Evolutionary conservation across 2,888 invertebrate species (phyloP), one percentile per base, ranked within the genome.

Genomic region (Mesorhabditis spiculigera): DNA sequence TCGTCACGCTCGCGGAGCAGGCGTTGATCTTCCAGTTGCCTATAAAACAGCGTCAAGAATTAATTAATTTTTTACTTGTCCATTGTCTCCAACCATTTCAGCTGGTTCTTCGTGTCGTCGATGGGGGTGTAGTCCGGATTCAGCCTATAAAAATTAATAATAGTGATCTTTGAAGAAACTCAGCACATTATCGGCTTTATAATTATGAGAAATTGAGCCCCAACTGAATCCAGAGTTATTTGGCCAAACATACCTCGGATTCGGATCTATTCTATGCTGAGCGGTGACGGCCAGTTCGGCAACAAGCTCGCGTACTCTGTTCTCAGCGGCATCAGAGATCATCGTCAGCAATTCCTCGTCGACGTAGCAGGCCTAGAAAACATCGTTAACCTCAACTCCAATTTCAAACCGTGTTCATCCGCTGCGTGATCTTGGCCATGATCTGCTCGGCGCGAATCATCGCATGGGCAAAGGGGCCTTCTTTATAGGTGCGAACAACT

Each of bases 281-380:
- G 96, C 93, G 86, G 94, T 92, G 80, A 93, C 91, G 67, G 94
- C 92, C 81, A 97, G 90, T 87, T 94, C 94, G 88, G 94, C 94
- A 66, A 95, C 90, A 78, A 96, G 87, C 87, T 91, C 93, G 88
- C 94, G 93, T 77, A 98, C 90, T 81, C 94, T 90, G 87, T 95
- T 95, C 87, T 97, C 94, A 42, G 93, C 91, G 5, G 95, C 96
- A 87, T 96, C 95, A 67, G 94, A 94, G 82, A 97, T 90, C 71
- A 95, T 89, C 41, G 92, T 91, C 2, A 93, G 91, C n/a, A 96
- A 93, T 62, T 77, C 80, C 50, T 78, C 80, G 63, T 80, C 80
- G 5, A 80, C 75, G n/a, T 71, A 72, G 65, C 80, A 80, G 6
- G 75, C 74, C 45, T 74, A 68, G 63, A 69, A 5, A 13, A 5